These are phyloP conservation scores for Eilema griseolum DNA, from an alignment of 2,888 invertebrate genomes.

Conservation along the genomic window DNA sequence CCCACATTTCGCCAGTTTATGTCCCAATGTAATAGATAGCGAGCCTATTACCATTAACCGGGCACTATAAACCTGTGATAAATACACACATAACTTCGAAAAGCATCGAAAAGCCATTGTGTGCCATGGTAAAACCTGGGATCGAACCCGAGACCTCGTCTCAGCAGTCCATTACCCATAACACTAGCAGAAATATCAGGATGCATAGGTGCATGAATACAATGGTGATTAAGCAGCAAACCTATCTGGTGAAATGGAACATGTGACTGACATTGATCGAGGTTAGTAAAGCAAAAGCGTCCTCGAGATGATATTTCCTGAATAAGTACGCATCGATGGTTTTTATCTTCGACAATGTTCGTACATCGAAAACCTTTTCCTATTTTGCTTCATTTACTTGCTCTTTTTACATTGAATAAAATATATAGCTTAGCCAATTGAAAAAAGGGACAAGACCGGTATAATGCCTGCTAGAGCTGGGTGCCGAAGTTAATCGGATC, in stretches of 20 bases:
- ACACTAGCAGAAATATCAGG: too few species aligned
- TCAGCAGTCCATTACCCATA: too few species aligned
- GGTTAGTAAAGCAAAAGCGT: constrained; percentile 8
- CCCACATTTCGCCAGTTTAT: too few species aligned
- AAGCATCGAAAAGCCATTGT: too few species aligned
- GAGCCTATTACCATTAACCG: too few species aligned
- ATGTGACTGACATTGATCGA: neutral
- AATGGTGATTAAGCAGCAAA: too few species aligned
- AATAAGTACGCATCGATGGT: constrained; percentile 11
- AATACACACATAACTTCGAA: too few species aligned
- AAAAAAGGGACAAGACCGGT: constrained; percentile 55
- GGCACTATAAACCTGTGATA: too few species aligned
- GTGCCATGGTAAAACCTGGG: too few species aligned
- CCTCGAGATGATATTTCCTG: constrained; percentile 19
- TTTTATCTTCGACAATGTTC: constrained; percentile 21
- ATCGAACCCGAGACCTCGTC: too few species aligned
- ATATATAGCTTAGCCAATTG: constrained; percentile 55
- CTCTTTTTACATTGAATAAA: constrained; percentile 47
- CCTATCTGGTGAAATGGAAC: neutral
- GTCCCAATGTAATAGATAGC: too few species aligned
- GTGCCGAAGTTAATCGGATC: constrained; percentile 60
- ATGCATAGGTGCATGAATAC: too few species aligned
- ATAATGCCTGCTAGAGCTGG: constrained; percentile 48
- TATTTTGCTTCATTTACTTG: constrained; percentile 53
- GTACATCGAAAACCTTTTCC: constrained; percentile 55